Evolutionary conservation across 2,888 invertebrate genomes (phyloP).

Genomic region (Protonemura montana): DNA sequence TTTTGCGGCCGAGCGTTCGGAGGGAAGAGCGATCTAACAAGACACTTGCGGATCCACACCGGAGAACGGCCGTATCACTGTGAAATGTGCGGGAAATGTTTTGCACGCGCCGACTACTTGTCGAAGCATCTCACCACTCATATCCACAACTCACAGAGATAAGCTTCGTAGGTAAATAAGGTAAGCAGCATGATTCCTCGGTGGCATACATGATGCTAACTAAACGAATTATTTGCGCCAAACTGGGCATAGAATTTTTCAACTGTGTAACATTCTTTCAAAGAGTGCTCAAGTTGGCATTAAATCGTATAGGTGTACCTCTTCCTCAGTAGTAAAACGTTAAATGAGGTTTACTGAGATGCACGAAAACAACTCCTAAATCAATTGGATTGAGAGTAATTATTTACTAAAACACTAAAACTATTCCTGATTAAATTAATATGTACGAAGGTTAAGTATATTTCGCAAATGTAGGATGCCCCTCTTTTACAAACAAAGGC

Average conservation of each 20-base stretch:
- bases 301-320: too few species aligned
- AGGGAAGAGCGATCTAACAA: slow-evolving; percentile 84
- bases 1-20: slow-evolving; percentile 90
- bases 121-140: slow-evolving; percentile 92
- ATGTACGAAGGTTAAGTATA: too few species aligned
- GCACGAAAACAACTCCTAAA: too few species aligned
- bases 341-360: too few species aligned
- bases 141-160: slow-evolving; percentile 66
- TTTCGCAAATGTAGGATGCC: too few species aligned
- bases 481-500: too few species aligned
- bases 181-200: neutral
- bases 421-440: too few species aligned
- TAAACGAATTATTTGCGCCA: neutral
- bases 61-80: slow-evolving; percentile 91
- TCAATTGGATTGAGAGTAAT: too few species aligned
- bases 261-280: neutral
- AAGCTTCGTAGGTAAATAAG: slow-evolving; percentile 16
- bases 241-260: neutral
- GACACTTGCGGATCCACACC: slow-evolving; percentile 84
- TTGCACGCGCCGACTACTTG: slow-evolving; percentile 88
- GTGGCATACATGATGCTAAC: neutral
- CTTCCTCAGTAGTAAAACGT: too few species aligned
- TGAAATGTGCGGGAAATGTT: slow-evolving; percentile 91
- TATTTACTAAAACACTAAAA: too few species aligned
- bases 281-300: neutral